These are phyloP conservation scores for Montifringilla adamsi DNA, from an alignment of 2,113 vertebrate species.

Conservation along the genomic window DNA sequence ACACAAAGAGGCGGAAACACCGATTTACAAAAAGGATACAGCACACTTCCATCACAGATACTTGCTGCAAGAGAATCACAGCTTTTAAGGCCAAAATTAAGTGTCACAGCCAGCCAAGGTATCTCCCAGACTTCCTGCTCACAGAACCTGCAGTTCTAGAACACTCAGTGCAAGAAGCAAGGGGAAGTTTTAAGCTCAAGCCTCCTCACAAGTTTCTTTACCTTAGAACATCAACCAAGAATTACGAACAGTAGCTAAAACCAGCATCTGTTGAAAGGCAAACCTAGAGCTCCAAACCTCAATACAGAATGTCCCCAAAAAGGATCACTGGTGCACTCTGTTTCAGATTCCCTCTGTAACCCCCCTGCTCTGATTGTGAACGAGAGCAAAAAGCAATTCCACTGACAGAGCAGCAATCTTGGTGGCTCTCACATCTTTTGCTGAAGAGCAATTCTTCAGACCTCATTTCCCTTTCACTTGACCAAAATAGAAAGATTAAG, in stretches of 20 bases:
- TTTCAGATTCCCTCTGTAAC: neutral
- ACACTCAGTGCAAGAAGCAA: neutral
- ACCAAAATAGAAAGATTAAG: constrained; percentile 28
- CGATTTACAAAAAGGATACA: neutral
- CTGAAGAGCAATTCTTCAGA: constrained; percentile 2
- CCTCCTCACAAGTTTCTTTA: neutral
- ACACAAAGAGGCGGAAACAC: neutral
- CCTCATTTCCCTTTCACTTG: constrained; percentile 18
- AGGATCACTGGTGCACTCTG: neutral
- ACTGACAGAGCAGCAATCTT: neutral
- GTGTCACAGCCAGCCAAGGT: neutral
- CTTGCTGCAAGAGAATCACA: neutral
- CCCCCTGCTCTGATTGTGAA: neutral
- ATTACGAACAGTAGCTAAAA: neutral
- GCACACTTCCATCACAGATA: neutral
- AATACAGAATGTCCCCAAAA: fast-evolving
- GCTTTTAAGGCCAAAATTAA: neutral
- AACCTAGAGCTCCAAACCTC: neutral
- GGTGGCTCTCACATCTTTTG: neutral
- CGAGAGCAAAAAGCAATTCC: neutral
- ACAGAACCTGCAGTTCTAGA: neutral
- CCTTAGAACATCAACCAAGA: neutral
- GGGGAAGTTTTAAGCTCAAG: fast-evolving
- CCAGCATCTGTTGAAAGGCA: neutral
- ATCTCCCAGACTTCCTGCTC: neutral